These are phyloP conservation scores for Pleuronectes platessa DNA, from an alignment of 2,113 vertebrate genomes.

Conservation along the genomic window DNA sequence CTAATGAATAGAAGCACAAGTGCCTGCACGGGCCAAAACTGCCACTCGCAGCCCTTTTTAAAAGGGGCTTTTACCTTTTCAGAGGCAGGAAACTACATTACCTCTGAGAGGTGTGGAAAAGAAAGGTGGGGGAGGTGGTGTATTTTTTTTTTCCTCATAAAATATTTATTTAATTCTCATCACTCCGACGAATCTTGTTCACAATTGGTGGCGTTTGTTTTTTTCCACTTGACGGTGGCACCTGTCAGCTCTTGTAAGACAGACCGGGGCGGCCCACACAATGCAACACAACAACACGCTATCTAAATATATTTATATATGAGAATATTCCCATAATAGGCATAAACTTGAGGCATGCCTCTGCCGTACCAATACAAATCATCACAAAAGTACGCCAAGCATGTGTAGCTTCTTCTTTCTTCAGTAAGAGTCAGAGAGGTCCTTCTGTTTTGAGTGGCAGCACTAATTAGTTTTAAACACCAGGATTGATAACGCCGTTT, in stretches of 20 bases:
- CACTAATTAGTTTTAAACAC: slow-evolving; percentile 14
- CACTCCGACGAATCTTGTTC: slow-evolving; percentile 32
- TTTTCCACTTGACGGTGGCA: neutral
- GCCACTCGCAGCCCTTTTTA: slow-evolving; percentile 33
- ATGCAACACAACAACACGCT: neutral
- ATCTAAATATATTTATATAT: no score
- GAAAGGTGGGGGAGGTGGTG: slow-evolving; percentile 7
- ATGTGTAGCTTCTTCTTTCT: neutral
- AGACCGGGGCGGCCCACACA: neutral
- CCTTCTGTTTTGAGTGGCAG: slow-evolving; percentile 37
- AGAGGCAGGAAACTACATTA: slow-evolving; percentile 71
- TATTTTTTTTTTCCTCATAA: neutral
- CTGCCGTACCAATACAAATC: neutral
- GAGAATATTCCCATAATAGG: neutral
- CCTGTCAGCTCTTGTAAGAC: slow-evolving; percentile 24
- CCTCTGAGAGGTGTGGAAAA: slow-evolving; percentile 25
- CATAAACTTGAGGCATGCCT: no score
- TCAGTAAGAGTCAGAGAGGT: no score
- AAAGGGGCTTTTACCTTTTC: slow-evolving; percentile 72
- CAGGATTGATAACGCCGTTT: neutral
- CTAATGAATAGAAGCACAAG: slow-evolving; percentile 75
- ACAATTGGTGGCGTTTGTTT: neutral
- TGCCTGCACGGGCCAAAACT: slow-evolving; percentile 42
- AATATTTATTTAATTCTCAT: slow-evolving; percentile 44
- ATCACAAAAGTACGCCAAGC: neutral